Base-by-base conservation (phyloP, 1,140 invertebrate species). In the Heliconius hewitsoni region DNA sequence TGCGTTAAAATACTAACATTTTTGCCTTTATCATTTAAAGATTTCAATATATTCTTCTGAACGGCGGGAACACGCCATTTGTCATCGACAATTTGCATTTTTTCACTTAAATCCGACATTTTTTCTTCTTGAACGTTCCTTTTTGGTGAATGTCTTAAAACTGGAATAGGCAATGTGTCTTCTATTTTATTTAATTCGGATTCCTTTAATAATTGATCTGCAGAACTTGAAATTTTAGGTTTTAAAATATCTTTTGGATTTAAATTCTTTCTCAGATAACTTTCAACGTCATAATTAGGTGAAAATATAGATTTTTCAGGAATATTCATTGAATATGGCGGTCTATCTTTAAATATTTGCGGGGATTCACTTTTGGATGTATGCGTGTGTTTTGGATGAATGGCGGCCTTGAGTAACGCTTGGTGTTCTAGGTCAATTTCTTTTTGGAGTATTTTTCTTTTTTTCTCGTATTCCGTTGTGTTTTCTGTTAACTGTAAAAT, bases 41-140 rank as follows among this genome's bases (percentile, higher is more conserved):
- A 92, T 84, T 95, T 95, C 55, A 95, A 79, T 81, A 95, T 95
- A 88, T 95, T 96, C 87, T 95, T 95, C 86, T 96, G 95, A 55
- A 95, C 95, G 0, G 90, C 95, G 0, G 95, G 95, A 42, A 95
- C 93, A 85, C 95, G 92, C 95, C 95, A 96, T 84, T 95, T 95
- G 81, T 95, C 92, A 46, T 95, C 95, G 1, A 95, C 86, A 57
- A 92, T 90, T 78, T 93, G 90, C 91, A 95, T 94, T 9, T 91
- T 93, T 46, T 95, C 94, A 50, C 93, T 95, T 81, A 93, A 78
- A 74, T 87, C 81, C 19, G 82, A 84, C 66, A 83, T 66, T 84
- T 81, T 34, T 82, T 84, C 16, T 70, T 81, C 74, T 4, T 72
- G 16, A 71, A 71, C 70, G 66, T 52, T 73, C 8, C 80, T 89